Percentiles rank a stretch among this genome's conserved stretches.
Evolutionary conservation across 2,797 vertebrate species (phyloP).

Genomic region (Vultur gryphus): DNA sequence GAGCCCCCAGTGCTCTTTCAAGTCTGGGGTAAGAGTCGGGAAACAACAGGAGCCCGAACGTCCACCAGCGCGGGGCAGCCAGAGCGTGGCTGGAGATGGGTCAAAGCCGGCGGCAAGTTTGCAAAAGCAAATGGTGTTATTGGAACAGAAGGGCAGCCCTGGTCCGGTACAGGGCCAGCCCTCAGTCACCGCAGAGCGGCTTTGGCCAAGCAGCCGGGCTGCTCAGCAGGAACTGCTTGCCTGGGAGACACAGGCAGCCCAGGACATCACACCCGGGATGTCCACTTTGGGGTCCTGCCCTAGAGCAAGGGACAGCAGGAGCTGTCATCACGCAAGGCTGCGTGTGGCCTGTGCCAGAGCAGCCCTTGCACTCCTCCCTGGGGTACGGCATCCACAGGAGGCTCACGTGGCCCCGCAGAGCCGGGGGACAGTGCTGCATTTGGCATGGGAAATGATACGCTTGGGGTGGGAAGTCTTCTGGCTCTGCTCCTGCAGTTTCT

Average conservation of each 20-base stretch:
- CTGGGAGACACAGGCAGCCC: not conserved
- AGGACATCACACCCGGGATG: not conserved
- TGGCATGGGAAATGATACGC: not conserved
- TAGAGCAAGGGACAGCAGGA: not conserved
- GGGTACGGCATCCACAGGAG: not conserved
- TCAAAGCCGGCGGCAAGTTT: not conserved
- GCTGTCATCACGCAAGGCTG: not conserved
- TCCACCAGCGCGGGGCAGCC: not conserved
- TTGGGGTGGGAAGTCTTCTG: not conserved
- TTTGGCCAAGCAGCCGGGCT: accelerated
- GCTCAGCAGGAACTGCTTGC: not conserved
- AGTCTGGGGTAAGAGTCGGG: not conserved
- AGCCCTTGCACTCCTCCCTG: not conserved
- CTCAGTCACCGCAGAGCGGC: accelerated
- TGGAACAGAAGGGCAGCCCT: not conserved
- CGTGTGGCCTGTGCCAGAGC: accelerated
- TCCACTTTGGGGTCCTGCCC: not conserved
- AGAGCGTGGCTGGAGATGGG: not conserved
- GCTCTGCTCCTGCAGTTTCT: not conserved
- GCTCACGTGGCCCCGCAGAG: accelerated
- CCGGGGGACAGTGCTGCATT: accelerated
- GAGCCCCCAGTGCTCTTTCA: not conserved
- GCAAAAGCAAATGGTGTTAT: not conserved
- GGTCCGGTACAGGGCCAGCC: too few species aligned
- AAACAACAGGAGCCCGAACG: not conserved